These are phyloP conservation scores for Ursus arctos DNA, from an alignment of 2,113 vertebrate species.

Conservation along the genomic window DNA sequence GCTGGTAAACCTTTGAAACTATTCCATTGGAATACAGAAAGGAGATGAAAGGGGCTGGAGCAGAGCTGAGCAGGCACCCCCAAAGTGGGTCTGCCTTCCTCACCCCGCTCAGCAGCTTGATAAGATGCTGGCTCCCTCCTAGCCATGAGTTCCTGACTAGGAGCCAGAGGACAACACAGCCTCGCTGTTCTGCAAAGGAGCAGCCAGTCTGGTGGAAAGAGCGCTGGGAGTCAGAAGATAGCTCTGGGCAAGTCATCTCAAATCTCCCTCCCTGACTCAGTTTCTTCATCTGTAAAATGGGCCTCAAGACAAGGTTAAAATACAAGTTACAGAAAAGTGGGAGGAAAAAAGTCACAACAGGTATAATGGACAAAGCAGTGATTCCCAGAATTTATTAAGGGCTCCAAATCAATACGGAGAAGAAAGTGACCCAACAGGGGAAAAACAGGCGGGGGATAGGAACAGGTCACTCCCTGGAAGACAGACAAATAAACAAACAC, in stretches of 20 bases:
- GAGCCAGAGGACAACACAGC: neutral
- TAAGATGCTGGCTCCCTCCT: neutral
- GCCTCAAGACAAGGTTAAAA: neutral
- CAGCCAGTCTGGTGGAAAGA: neutral
- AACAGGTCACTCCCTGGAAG: neutral
- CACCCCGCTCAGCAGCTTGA: neutral
- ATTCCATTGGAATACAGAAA: neutral
- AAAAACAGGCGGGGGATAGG: neutral
- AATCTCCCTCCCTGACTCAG: conserved; percentile 6
- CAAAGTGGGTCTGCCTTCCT: rapidly evolving
- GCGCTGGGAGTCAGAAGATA: neutral
- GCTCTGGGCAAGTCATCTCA: neutral
- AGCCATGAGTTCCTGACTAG: rapidly evolving
- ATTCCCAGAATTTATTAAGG: neutral
- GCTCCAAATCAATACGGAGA: neutral
- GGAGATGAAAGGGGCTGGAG: neutral
- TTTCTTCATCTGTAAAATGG: conserved; percentile 37
- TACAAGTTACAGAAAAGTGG: neutral
- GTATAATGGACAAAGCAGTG: neutral
- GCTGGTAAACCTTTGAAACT: neutral
- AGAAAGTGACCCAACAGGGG: neutral
- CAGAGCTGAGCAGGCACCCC: neutral
- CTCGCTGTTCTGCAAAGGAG: neutral
- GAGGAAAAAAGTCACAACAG: neutral
- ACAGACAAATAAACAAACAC: neutral